Evolutionary conservation across 2,797 vertebrate species (phyloP).

Genomic region (Iguana delicatissima): DNA sequence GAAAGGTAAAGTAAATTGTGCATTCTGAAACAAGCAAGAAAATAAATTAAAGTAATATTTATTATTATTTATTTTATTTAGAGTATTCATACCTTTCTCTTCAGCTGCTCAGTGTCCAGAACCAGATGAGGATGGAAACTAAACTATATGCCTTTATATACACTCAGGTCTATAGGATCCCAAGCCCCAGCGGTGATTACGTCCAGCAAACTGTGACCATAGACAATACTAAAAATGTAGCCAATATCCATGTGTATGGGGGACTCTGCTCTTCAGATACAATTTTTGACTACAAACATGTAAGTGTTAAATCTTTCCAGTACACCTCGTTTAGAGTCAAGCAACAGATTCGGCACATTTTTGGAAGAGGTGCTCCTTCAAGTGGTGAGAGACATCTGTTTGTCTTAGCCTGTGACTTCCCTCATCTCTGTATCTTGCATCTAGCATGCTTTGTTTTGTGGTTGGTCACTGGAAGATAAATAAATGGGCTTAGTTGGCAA

Average conservation of each 20-base stretch:
- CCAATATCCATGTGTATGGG: slow-evolving; percentile 66
- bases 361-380: neutral
- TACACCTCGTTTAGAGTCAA: neutral
- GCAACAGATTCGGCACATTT: neutral
- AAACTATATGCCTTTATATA: slow-evolving; percentile 35
- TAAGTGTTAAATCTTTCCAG: slow-evolving; percentile 60
- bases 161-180: slow-evolving; percentile 65
- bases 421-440: no score
- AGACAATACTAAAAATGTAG: slow-evolving; percentile 53
- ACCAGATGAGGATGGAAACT: neutral
- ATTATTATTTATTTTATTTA: no score
- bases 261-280: slow-evolving; percentile 78
- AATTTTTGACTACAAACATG: slow-evolving; percentile 77
- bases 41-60: no score
- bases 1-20: neutral
- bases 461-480: no score
- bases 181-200: neutral
- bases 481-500: no score
- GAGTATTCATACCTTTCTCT: no score
- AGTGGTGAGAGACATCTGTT: neutral
- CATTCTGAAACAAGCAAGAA: no score
- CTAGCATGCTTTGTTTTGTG: no score
- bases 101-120: neutral
- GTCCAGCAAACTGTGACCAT: slow-evolving; percentile 76
- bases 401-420: neutral